Evolutionary conservation across 2,113 vertebrate genomes (phyloP).

Genomic region (Myiagra hebetior): DNA sequence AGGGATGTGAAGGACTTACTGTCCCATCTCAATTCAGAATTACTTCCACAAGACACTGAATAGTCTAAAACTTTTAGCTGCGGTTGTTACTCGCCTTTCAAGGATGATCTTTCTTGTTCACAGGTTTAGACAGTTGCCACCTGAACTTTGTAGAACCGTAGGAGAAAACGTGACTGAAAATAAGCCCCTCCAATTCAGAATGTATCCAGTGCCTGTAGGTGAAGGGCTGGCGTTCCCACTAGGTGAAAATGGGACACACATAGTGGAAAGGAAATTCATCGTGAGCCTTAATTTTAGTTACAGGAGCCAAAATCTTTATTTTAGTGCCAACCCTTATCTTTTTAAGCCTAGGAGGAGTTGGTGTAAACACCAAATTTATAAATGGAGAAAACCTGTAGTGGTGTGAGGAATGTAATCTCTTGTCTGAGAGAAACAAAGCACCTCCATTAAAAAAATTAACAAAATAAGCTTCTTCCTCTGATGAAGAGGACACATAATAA

Average conservation of each 20-base stretch:
- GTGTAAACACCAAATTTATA: neutral
- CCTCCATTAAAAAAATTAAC: neutral
- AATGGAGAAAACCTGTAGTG: neutral
- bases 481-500: neutral
- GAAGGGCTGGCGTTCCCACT: slow-evolving; percentile 26
- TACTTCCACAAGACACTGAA: neutral
- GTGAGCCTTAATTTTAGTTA: slow-evolving; percentile 68
- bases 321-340: slow-evolving; percentile 50
- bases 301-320: slow-evolving; percentile 54
- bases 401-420: slow-evolving; percentile 43
- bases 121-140: neutral
- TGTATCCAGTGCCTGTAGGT: slow-evolving; percentile 25
- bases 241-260: neutral
- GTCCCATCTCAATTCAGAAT: neutral
- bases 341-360: slow-evolving; percentile 2
- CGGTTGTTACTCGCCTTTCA: neutral
- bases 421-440: slow-evolving; percentile 31
- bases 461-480: neutral
- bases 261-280: neutral
- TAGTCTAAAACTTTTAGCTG: neutral
- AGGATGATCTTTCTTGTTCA: neutral
- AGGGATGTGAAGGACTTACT: neutral
- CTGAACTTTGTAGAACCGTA: neutral
- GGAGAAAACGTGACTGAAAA: neutral
- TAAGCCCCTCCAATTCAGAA: neutral